Conservation (phyloP, 2,888 invertebrate genomes). For the Magallana nippona region DNA sequence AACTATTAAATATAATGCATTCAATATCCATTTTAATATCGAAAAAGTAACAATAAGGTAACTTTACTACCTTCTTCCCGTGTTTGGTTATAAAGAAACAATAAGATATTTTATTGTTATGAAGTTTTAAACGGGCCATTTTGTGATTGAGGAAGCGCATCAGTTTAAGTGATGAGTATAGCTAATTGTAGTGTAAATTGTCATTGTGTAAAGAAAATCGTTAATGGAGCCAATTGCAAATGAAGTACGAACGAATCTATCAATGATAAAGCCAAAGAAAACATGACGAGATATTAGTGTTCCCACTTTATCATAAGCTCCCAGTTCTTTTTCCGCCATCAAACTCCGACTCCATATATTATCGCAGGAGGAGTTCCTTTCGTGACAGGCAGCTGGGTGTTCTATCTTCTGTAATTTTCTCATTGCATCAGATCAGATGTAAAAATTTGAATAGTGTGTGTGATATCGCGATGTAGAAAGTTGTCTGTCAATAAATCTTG, state of each 20-base stretch:
- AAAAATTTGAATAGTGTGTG: slow-evolving; percentile 21
- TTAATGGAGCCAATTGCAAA: not conserved
- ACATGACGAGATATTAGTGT: slow-evolving; percentile 3
- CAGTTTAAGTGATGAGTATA: too few relatives aligned
- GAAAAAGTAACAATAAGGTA: too few relatives aligned
- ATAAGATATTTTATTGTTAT: too few relatives aligned
- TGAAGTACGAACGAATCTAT: not conserved
- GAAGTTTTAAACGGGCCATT: too few relatives aligned
- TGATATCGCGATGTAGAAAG: slow-evolving; percentile 24
- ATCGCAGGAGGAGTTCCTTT: not conserved
- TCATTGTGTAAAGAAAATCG: not conserved
- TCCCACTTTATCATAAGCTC: not conserved
- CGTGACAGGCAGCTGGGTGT: not conserved
- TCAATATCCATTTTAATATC: too few relatives aligned
- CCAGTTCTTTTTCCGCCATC: slow-evolving; percentile 3
- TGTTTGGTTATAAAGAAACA: too few relatives aligned
- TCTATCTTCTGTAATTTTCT: slow-evolving; percentile 13
- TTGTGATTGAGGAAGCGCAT: too few relatives aligned
- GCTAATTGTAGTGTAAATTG: too few relatives aligned
- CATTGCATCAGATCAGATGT: slow-evolving; percentile 28
- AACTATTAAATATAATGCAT: too few relatives aligned
- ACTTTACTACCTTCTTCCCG: too few relatives aligned
- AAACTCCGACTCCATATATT: not conserved
- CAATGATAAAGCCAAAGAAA: not conserved
- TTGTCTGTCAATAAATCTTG: slow-evolving; percentile 17